Base-by-base conservation (phyloP, 2,113 vertebrate genomes). In the Egretta garzetta region DNA sequence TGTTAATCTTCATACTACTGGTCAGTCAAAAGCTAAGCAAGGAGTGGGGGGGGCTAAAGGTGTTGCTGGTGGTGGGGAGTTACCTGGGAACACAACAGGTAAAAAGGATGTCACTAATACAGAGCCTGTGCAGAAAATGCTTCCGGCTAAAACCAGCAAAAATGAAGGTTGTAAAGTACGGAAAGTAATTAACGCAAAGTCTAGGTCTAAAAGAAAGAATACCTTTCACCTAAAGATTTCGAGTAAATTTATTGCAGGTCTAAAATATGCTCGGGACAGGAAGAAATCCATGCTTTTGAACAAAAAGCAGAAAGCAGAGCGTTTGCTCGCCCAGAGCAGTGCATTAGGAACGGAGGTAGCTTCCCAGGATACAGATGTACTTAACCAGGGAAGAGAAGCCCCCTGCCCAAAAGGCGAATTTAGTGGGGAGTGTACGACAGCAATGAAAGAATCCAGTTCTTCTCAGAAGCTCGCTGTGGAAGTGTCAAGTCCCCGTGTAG, bases 201-300 rank as follows among this genome's bases (percentile, higher is more conserved):
- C 95, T 8, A 85, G 75, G 24, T 80, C 80, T 2, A 96, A 96
- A 74, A 96, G 96, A 33, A 77, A 94, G 22, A 59, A 52, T 2
- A 50, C 94, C 14, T 97, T 90, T 55, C 97, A 84, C 1, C 41
- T 82, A 14, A 92, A 88, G 73, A 95, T 86, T 8, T 97, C 93
- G 0, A 96, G 98, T 90, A 95, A 59, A 53, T 93, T 97, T 89
- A 87, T 97, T 5, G 95, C 93, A 26, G 83, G 95, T 22, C 96
- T 96, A 9, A 96, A 86, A 60, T 96, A 52, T 0, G 96, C 96
- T 32, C 94, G 91, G 4, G 93, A 97, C 35, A 93, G 86, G 71
- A 97, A 94, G 8, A 92, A 93, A 63, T 92, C 64, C 6, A 71
- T 95, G 90, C 95, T 97, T 89, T 56, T 97, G 62, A 96, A 60